These are phyloP conservation scores for Paragorgia papillata DNA, from an alignment of 92 coral and sea anemone genomes.

Conservation along the genomic window DNA sequence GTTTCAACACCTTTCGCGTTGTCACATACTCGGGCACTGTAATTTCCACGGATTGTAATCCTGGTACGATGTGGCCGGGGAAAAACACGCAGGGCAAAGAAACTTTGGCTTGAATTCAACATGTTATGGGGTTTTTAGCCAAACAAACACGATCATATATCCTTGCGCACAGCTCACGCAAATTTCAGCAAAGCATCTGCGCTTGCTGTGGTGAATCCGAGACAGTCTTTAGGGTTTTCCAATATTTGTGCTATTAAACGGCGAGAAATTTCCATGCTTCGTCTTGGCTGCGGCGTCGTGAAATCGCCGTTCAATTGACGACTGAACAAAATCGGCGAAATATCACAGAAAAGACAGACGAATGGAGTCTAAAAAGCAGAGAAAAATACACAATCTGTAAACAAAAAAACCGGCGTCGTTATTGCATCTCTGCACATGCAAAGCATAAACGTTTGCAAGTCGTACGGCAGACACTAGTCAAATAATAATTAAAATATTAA, in stretches of 20 bases:
- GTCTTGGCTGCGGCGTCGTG: not conserved
- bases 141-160: not conserved
- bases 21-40: slow-evolving; percentile 78
- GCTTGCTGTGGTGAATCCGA: not conserved
- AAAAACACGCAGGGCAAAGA: slow-evolving; percentile 78
- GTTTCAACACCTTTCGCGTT: slow-evolving; percentile 75
- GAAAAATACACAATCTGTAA: slow-evolving; percentile 2
- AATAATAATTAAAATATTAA: slow-evolving; percentile 37
- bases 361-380: not conserved
- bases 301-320: not conserved
- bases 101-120: slow-evolving; percentile 27
- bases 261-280: not conserved
- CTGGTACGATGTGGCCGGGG: slow-evolving; percentile 88
- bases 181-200: not conserved
- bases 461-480: slow-evolving; percentile 10
- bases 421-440: not conserved
- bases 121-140: slow-evolving; percentile 3
- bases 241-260: not conserved
- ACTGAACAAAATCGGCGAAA: not conserved
- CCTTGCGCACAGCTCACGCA: not conserved
- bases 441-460: not conserved
- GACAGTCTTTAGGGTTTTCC: not conserved
- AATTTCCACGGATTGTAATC: slow-evolving; percentile 85
- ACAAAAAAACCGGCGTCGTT: not conserved
- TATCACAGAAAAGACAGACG: not conserved